Evolutionary conservation across 1,140 invertebrate species (phyloP).

Genomic region (Homalodisca vitripennis): DNA sequence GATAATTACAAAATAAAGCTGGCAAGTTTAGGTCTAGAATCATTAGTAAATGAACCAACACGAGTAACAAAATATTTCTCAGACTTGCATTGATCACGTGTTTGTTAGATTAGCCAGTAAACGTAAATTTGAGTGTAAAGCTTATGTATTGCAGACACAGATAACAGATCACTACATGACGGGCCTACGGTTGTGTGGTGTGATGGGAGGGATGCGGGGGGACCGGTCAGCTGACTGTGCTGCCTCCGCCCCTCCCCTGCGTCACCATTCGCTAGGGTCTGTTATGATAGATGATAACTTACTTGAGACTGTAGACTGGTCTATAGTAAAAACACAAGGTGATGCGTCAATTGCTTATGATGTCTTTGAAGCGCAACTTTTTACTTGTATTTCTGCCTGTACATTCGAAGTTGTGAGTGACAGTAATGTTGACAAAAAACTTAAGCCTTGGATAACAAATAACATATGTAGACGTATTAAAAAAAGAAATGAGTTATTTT

Average conservation of each 20-base stretch:
- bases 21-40: constrained; percentile 11
- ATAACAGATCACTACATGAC: background rate
- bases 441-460: background rate
- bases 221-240: background rate
- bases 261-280: background rate
- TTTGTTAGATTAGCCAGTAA: constrained; percentile 1
- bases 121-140: background rate
- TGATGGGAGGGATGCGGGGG: background rate
- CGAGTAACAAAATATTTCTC: background rate
- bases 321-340: background rate
- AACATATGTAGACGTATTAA: background rate
- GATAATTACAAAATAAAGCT: constrained; percentile 1
- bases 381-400: background rate
- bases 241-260: background rate
- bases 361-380: background rate
- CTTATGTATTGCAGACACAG: background rate
- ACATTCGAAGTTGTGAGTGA: background rate
- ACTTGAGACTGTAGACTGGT: background rate
- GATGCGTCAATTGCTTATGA: background rate
- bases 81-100: constrained; percentile 1
- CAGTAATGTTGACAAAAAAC: background rate
- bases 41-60: constrained; percentile 5
- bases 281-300: background rate
- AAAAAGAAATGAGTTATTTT: constrained; percentile 1
- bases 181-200: background rate